A percentile compares a stretch with the other conserved stretches of the same genome.
Evolutionary conservation across 2,113 vertebrate species (phyloP).

Genomic region (Garra rufa): DNA sequence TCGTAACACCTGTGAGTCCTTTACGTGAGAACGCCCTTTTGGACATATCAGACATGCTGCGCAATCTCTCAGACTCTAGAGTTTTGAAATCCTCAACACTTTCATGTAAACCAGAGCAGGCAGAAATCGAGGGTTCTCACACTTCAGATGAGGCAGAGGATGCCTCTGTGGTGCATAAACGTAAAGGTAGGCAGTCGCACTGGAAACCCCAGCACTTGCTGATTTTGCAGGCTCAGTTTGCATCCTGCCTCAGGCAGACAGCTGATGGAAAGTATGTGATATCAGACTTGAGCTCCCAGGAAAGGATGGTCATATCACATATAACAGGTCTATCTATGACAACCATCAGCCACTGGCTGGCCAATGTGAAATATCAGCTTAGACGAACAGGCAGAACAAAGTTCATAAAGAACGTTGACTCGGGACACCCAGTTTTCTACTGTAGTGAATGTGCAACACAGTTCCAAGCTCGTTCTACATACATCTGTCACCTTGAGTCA

Average conservation of each 20-base stretch:
- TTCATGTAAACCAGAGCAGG: constrained; percentile 87
- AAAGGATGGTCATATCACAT: constrained; percentile 95
- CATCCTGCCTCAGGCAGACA: constrained; percentile 92
- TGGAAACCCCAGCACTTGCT: constrained; percentile 99
- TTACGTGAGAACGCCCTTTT: constrained; percentile 96
- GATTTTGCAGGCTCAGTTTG: constrained; percentile 97
- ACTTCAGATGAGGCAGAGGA: constrained; percentile 85
- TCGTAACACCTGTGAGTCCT: constrained; percentile 82
- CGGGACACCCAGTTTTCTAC: constrained; percentile 96
- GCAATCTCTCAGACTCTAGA: constrained; percentile 95
- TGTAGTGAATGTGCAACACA: constrained; percentile 98
- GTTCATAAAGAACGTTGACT: constrained; percentile 99
- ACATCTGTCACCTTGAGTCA: constrained; percentile 95
- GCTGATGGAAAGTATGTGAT: constrained; percentile 95
- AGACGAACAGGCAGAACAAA: constrained; percentile 98
- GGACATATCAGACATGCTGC: constrained; percentile 99
- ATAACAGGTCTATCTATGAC: constrained; percentile 98
- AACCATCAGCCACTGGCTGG: constrained; percentile 99
- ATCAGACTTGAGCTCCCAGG: constrained; percentile 96
- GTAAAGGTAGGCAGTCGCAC: constrained; percentile 98
- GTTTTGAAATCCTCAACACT: constrained; percentile 86
- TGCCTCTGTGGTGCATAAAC: constrained; percentile 87
- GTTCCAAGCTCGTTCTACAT: constrained; percentile 95
- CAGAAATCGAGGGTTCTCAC: constrained; percentile 85
- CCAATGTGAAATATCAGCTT: constrained; percentile 99